These are phyloP conservation scores for Ecliptopera silaceata DNA, from an alignment of 2,888 invertebrate genomes.

Conservation along the genomic window DNA sequence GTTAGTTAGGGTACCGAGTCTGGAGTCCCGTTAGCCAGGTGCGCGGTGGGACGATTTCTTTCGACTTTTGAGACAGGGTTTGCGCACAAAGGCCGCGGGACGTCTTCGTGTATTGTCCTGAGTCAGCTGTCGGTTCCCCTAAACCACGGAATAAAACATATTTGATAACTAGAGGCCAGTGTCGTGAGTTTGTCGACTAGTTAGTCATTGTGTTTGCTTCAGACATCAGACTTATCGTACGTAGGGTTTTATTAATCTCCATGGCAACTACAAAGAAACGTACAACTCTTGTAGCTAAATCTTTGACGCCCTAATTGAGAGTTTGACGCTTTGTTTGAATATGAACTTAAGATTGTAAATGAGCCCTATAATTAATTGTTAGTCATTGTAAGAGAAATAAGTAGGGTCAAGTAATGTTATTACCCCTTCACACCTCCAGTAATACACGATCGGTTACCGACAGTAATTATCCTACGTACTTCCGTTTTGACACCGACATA, in stretches of 20 bases:
- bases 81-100: constrained; percentile 74
- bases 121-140: constrained; percentile 76
- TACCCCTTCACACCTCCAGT: constrained; percentile 78
- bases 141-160: no score
- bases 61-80: constrained; percentile 61
- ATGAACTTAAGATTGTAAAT: constrained; percentile 35
- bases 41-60: constrained; percentile 67
- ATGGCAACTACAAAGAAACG: constrained; percentile 9
- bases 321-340: constrained; percentile 24
- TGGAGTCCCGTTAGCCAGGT: constrained; percentile 62
- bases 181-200: constrained; percentile 52
- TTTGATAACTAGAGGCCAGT: constrained; percentile 39
- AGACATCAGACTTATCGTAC: constrained; percentile 22
- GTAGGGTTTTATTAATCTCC: constrained; percentile 16
- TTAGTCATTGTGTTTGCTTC: constrained; percentile 26
- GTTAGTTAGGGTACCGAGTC: constrained; percentile 62
- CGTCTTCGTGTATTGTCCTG: constrained; percentile 78
- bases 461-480: constrained; percentile 63
- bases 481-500: constrained; percentile 63
- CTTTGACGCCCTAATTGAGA: not conserved
- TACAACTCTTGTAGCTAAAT: not conserved
- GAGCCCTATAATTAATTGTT: constrained; percentile 34
- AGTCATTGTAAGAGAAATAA: constrained; percentile 50
- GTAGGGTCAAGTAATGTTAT: constrained; percentile 77
- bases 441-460: constrained; percentile 74